Evolutionary conservation across 2,113 vertebrate genomes (phyloP).

Genomic region (Alligator mississippiensis): DNA sequence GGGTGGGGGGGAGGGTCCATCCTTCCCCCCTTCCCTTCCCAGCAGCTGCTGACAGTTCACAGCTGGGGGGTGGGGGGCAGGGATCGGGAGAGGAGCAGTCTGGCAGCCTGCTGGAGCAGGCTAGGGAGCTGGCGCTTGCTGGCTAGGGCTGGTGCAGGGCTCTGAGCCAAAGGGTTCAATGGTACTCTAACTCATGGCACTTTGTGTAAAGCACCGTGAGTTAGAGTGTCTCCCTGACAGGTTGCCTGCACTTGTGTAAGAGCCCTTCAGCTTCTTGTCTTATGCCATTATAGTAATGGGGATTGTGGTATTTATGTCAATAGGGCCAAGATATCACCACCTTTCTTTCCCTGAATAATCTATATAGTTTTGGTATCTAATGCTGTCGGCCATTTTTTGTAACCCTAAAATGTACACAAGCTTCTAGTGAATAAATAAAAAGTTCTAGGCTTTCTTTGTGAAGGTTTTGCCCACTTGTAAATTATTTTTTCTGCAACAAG

Average conservation of each 20-base stretch:
- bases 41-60: too few relatives aligned
- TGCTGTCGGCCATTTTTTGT: not conserved
- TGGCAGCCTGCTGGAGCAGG: too few relatives aligned
- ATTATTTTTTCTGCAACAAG: not conserved
- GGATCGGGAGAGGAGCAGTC: too few relatives aligned
- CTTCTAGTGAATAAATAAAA: not conserved
- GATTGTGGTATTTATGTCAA: not conserved
- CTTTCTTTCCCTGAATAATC: not conserved
- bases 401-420: not conserved
- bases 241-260: not conserved
- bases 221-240: too few relatives aligned
- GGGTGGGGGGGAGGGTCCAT: too few relatives aligned
- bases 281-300: rapidly evolving
- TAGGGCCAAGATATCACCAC: not conserved
- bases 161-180: too few relatives aligned
- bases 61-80: too few relatives aligned
- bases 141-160: too few relatives aligned
- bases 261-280: not conserved
- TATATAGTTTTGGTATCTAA: not conserved
- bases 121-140: too few relatives aligned
- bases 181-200: too few relatives aligned
- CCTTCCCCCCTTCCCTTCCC: too few relatives aligned
- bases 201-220: too few relatives aligned
- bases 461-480: rapidly evolving
- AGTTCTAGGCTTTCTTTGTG: not conserved